These are phyloP conservation scores for Troides oblongomaculatus DNA, from an alignment of 2,888 invertebrate species.

Conservation along the genomic window DNA sequence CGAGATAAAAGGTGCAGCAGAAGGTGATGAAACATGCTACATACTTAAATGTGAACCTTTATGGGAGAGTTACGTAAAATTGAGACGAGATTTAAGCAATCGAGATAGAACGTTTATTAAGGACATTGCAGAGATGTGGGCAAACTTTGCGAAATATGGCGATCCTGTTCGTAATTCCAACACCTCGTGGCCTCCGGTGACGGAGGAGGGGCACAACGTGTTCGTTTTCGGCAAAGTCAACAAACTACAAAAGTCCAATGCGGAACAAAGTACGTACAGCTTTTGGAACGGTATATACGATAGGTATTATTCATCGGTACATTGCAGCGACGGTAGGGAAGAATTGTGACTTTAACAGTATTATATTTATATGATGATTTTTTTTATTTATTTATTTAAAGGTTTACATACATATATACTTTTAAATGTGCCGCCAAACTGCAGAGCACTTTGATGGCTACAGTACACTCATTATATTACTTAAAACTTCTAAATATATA, in stretches of 20 bases:
- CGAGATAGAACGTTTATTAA: constrained; percentile 61
- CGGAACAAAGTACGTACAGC: constrained; percentile 50
- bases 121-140: constrained; percentile 66
- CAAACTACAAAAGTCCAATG: constrained; percentile 43
- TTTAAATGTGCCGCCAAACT: too few relatives aligned
- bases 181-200: constrained; percentile 56
- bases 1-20: constrained; percentile 65
- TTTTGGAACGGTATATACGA: constrained; percentile 66
- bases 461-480: too few relatives aligned
- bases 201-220: constrained; percentile 46
- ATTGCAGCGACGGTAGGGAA: constrained; percentile 50
- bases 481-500: too few relatives aligned
- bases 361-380: background rate
- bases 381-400: too few relatives aligned
- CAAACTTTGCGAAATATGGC: constrained; percentile 73
- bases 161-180: constrained; percentile 55
- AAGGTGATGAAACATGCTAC: constrained; percentile 74
- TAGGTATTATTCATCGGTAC: constrained; percentile 48
- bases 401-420: too few relatives aligned
- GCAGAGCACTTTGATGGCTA: too few relatives aligned
- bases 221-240: constrained; percentile 50
- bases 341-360: constrained; percentile 47
- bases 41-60: constrained; percentile 69
- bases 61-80: constrained; percentile 55
- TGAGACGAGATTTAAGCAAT: constrained; percentile 43